A percentile compares a stretch with the other conserved stretches of the same genome.
These are phyloP conservation scores for Mormyrus hasselquistii DNA, from an alignment of 2,797 vertebrate genomes.

Conservation along the genomic window DNA sequence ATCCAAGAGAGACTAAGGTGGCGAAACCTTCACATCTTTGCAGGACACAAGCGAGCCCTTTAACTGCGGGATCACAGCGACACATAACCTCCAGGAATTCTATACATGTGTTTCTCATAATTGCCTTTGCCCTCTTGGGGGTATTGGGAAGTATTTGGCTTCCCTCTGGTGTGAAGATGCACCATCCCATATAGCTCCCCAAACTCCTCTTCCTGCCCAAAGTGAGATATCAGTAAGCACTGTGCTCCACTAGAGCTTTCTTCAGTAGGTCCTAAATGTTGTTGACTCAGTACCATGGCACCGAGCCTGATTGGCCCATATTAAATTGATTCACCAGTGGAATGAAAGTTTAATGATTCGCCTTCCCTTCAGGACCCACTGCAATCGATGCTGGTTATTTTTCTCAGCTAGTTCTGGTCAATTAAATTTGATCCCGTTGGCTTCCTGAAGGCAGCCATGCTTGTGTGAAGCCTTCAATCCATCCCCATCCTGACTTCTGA, in stretches of 20 bases:
- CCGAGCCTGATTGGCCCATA: not conserved
- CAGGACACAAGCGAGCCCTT: not conserved
- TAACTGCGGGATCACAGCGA: not conserved
- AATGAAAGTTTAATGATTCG: conserved; percentile 20
- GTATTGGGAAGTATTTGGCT: not conserved
- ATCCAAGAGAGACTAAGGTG: not conserved
- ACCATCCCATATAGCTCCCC: not conserved
- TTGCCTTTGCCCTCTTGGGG: not conserved
- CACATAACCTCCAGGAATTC: not conserved
- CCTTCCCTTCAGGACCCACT: conserved; percentile 4
- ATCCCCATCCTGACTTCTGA: not conserved
- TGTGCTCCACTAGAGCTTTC: not conserved
- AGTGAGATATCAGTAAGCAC: not conserved
- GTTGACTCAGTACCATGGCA: not conserved
- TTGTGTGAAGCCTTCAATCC: not conserved
- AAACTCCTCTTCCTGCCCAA: not conserved
- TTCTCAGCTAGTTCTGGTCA: conserved; percentile 17
- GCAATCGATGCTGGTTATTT: conserved; percentile 20
- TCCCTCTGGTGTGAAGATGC: not conserved
- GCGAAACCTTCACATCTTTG: not conserved
- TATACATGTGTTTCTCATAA: not conserved
- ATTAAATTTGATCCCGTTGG: conserved; percentile 15
- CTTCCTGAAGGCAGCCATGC: conserved; percentile 9
- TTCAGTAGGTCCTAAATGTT: not conserved
- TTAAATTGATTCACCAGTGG: conserved; percentile 12